Conservation (phyloP, 2,113 vertebrate genomes). For the Ophiodon elongatus region DNA sequence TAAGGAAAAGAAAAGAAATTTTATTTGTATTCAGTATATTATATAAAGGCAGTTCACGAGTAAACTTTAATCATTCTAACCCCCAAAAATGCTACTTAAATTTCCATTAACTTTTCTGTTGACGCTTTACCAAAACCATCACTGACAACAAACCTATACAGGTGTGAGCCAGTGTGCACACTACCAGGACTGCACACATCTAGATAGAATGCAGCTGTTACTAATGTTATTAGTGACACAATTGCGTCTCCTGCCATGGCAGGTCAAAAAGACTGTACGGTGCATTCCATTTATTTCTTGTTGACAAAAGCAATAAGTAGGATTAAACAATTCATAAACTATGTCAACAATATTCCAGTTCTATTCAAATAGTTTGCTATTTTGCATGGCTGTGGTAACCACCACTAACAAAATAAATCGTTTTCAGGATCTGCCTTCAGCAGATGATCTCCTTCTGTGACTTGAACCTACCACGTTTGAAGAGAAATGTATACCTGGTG, state of each 20-base stretch:
- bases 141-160: not conserved
- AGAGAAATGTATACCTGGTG: slow-evolving; percentile 63
- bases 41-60: not conserved
- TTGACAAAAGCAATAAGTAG: not conserved
- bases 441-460: not conserved
- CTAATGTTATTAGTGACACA: not conserved
- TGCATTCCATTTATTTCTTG: not conserved
- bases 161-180: not conserved
- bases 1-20: slow-evolving; percentile 11
- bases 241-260: too few relatives aligned
- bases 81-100: not conserved
- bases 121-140: not conserved
- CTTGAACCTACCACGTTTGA: slow-evolving; percentile 1
- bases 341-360: not conserved
- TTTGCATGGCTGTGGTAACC: not conserved
- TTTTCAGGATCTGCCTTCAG: not conserved
- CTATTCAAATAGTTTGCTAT: not conserved
- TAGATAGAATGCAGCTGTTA: not conserved
- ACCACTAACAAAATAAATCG: not conserved
- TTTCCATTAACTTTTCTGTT: not conserved
- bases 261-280: not conserved
- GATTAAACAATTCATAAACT: not conserved
- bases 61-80: not conserved
- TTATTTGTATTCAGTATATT: not conserved
- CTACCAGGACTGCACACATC: not conserved